Conservation (phyloP, 2,888 invertebrate genomes). For the Neocrepidodera transversa region DNA sequence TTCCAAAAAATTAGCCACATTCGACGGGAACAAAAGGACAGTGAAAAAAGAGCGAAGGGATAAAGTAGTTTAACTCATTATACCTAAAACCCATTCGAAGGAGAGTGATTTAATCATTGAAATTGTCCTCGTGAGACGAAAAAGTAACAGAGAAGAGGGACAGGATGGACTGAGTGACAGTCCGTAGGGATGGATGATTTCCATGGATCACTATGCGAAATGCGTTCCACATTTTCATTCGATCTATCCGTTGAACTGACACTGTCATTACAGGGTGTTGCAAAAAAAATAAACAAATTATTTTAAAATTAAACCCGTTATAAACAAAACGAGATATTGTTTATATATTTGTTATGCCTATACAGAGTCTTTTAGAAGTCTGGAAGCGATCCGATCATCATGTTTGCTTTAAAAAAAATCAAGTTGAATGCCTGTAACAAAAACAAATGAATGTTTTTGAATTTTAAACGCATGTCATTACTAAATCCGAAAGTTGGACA, state of each 20-base stretch:
- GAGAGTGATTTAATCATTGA: conserved; percentile 45
- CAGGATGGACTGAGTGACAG: conserved; percentile 31
- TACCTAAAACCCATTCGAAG: conserved; percentile 36
- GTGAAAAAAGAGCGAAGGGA: conserved; percentile 9
- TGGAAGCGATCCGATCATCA: too few relatives aligned
- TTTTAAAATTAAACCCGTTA: too few relatives aligned
- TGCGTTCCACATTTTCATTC: background rate
- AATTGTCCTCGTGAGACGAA: conserved; percentile 45
- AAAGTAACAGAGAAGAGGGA: conserved; percentile 9
- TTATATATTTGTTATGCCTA: too few relatives aligned
- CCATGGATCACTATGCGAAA: conserved; percentile 2
- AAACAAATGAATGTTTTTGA: too few relatives aligned
- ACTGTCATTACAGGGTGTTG: too few relatives aligned
- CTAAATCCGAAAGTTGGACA: too few relatives aligned
- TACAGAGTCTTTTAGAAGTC: too few relatives aligned
- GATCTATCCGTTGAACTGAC: conserved; percentile 8
- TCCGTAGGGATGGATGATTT: conserved; percentile 17
- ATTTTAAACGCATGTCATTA: too few relatives aligned
- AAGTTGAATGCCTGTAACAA: too few relatives aligned
- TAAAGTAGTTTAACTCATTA: conserved; percentile 41
- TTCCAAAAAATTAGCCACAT: background rate
- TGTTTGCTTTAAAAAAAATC: too few relatives aligned
- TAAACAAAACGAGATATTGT: too few relatives aligned
- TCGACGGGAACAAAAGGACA: background rate
- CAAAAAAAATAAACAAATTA: too few relatives aligned